Percentiles rank a stretch among this genome's conserved stretches.
Evolutionary conservation across 2,797 vertebrate species (phyloP).

Genomic region (Florisuga fusca): DNA sequence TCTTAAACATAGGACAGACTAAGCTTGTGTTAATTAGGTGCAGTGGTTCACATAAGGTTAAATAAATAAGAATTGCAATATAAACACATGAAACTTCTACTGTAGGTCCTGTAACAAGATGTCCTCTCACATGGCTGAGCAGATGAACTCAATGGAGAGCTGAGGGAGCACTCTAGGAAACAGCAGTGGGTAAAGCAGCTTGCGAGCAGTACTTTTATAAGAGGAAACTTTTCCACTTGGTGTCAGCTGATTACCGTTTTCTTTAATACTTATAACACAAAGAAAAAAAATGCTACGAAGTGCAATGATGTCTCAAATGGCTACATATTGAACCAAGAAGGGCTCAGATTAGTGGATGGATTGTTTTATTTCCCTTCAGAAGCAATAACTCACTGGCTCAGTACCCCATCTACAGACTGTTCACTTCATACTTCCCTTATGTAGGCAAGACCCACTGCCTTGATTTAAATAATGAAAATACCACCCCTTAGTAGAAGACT

Average conservation of each 20-base stretch:
- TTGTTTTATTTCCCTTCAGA: neutral
- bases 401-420: constrained; percentile 21
- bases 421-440: constrained; percentile 6
- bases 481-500: constrained; percentile 45
- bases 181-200: neutral
- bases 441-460: constrained; percentile 43
- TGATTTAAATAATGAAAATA: constrained; percentile 69
- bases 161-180: neutral
- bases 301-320: constrained; percentile 31
- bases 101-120: neutral
- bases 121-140: neutral
- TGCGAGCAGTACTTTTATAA: neutral
- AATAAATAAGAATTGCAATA: constrained; percentile 1
- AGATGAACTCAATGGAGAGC: neutral
- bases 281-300: neutral
- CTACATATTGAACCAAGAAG: constrained; percentile 10
- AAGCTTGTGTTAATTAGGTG: constrained; percentile 17
- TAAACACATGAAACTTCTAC: neutral
- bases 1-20: neutral
- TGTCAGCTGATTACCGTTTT: neutral
- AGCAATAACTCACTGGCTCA: neutral
- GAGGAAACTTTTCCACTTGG: constrained; percentile 4
- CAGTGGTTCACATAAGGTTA: neutral
- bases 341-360: neutral
- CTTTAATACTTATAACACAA: neutral